Conservation (phyloP, 2,113 vertebrate species). For the Glaucomys volans region DNA sequence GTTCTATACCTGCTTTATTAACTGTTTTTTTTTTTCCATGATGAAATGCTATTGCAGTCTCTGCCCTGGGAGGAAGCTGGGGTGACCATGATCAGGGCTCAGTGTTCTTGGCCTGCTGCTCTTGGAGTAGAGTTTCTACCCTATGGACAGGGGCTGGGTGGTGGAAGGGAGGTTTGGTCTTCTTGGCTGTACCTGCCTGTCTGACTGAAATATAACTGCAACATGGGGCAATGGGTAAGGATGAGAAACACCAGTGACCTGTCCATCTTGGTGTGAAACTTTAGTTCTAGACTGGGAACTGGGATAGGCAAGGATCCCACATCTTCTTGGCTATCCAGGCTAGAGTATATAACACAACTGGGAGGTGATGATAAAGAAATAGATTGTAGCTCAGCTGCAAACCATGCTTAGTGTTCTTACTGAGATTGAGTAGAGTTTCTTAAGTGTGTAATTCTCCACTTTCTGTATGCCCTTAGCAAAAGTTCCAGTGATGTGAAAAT, state of each 20-base stretch:
- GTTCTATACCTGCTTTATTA: constrained; percentile 41
- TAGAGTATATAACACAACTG: constrained; percentile 25
- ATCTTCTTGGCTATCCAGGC: constrained; percentile 16
- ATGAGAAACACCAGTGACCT: constrained; percentile 10
- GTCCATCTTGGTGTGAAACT: background rate
- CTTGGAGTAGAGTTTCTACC: background rate
- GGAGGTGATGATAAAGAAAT: background rate
- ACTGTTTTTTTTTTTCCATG: constrained; percentile 24
- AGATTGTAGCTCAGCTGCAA: background rate
- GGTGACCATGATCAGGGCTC: background rate
- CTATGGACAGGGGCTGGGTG: background rate
- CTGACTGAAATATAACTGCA: background rate
- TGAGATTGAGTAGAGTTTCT: constrained; percentile 50
- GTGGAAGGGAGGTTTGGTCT: background rate
- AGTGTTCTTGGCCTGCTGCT: background rate
- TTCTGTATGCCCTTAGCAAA: constrained; percentile 6
- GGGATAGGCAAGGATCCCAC: background rate
- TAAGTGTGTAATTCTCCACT: constrained; percentile 26
- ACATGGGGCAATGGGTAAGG: background rate
- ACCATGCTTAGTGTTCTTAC: background rate
- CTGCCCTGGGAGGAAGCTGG: background rate
- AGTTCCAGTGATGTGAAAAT: constrained; percentile 36
- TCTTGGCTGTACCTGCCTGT: background rate
- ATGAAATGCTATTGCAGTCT: constrained; percentile 25
- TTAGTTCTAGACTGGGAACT: background rate